Evolutionary conservation across 92 coral and sea anemone genomes (phyloP).

Genomic region (Phenganax stokvisi): DNA sequence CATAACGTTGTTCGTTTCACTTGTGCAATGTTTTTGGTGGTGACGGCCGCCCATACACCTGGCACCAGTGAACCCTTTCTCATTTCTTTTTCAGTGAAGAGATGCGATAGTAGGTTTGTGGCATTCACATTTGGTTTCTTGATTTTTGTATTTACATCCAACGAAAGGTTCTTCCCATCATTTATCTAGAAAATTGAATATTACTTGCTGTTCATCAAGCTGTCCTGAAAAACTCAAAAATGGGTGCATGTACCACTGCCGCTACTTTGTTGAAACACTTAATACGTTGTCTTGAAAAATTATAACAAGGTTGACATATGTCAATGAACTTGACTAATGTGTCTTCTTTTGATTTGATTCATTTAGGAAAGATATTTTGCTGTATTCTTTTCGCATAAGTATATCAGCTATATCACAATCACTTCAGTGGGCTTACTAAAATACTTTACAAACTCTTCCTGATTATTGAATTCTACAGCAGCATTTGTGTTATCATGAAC

Average conservation of each 20-base stretch:
- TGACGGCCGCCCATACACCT: too few species aligned
- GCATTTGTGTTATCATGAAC: background rate
- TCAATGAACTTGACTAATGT: too few species aligned
- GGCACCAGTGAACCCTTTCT: slow-evolving; percentile 44
- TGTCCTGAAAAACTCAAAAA: background rate
- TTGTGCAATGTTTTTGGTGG: too few species aligned
- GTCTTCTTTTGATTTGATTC: too few species aligned
- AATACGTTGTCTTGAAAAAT: too few species aligned
- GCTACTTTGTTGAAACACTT: too few species aligned
- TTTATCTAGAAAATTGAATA: background rate
- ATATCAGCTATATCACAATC: background rate
- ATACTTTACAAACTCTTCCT: slow-evolving; percentile 10
- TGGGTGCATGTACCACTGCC: too few species aligned
- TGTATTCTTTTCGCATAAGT: background rate
- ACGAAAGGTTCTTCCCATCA: slow-evolving; percentile 31
- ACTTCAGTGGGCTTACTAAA: background rate
- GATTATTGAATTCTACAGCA: background rate
- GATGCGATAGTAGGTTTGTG: slow-evolving; percentile 30
- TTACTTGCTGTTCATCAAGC: background rate
- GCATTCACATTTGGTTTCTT: slow-evolving; percentile 54
- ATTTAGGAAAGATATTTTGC: too few species aligned
- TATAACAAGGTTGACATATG: too few species aligned
- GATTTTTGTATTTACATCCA: slow-evolving; percentile 31
- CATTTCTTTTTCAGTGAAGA: slow-evolving; percentile 49
- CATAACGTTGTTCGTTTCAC: too few species aligned